A percentile compares a stretch with the other conserved stretches of the same genome.
Evolutionary conservation across 2,797 vertebrate genomes (phyloP).

Genomic region (Chromis chromis): DNA sequence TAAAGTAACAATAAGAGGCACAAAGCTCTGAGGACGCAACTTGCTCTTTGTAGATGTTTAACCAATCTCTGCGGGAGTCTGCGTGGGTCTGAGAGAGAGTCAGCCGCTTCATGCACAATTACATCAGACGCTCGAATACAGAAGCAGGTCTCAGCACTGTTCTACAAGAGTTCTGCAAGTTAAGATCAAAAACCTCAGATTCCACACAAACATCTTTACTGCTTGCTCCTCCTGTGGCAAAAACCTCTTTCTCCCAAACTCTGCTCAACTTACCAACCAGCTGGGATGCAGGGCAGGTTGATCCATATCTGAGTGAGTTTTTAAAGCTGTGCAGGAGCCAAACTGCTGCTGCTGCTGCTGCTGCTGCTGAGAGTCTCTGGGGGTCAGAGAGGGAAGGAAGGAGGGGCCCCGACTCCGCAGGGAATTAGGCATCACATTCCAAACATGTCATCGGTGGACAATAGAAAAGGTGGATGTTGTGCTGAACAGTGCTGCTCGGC

Average conservation of each 20-base stretch:
- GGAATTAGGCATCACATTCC: constrained; percentile 85
- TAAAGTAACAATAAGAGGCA: not conserved
- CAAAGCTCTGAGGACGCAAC: constrained; percentile 2
- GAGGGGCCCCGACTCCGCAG: constrained; percentile 67
- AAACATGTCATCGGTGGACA: constrained; percentile 84
- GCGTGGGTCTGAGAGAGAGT: not conserved
- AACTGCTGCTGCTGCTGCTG: constrained; percentile 7
- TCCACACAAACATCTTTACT: not conserved
- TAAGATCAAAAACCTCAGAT: not conserved
- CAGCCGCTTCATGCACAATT: not conserved
- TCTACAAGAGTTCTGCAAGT: constrained; percentile 5
- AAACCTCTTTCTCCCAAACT: not conserved
- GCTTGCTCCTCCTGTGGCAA: not conserved
- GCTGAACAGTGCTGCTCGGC: constrained; percentile 80
- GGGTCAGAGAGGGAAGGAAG: constrained; percentile 41
- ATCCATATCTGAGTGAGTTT: constrained; percentile 60
- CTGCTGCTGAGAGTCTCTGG: constrained; percentile 40
- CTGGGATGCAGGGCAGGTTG: constrained; percentile 58
- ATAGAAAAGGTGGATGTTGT: constrained; percentile 88
- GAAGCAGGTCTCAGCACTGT: not conserved
- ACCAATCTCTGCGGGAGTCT: constrained; percentile 71
- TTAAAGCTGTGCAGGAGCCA: constrained; percentile 40
- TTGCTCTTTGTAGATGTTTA: constrained; percentile 70
- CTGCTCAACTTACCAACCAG: constrained; percentile 70
- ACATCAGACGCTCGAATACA: constrained; percentile 12